Evolutionary conservation across 64 coral and sea anemone species (phyloP).

Genomic region (Catalaphyllia jardinei): DNA sequence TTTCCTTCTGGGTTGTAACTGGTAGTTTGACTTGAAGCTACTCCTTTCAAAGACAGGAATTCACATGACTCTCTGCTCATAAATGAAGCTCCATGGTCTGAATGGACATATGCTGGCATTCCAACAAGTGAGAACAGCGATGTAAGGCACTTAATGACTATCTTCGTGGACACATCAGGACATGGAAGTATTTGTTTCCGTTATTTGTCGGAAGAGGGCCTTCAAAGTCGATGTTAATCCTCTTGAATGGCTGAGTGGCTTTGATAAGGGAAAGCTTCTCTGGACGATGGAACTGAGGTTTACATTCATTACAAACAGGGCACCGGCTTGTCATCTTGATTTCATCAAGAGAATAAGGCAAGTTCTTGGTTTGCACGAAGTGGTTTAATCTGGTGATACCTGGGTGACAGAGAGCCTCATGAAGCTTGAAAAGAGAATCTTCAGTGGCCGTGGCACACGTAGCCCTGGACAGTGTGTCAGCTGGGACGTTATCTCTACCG

Average conservation of each 20-base stretch:
- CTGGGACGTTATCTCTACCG: constrained; percentile 42
- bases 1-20: constrained; percentile 71
- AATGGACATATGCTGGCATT: constrained; percentile 72
- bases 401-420: constrained; percentile 44
- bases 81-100: constrained; percentile 51
- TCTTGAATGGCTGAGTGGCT: constrained; percentile 65
- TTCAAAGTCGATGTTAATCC: constrained; percentile 80
- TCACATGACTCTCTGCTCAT: constrained; percentile 48
- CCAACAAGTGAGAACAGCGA: constrained; percentile 60
- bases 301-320: constrained; percentile 64
- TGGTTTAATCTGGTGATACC: constrained; percentile 49
- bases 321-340: constrained; percentile 37
- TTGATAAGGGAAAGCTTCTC: constrained; percentile 70
- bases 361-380: constrained; percentile 49
- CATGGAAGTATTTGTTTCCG: constrained; percentile 24
- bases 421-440: constrained; percentile 18
- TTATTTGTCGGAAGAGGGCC: constrained; percentile 53
- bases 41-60: constrained; percentile 45
- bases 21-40: constrained; percentile 52
- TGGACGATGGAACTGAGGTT: constrained; percentile 58
- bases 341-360: constrained; percentile 53
- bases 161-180: constrained; percentile 57
- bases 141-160: constrained; percentile 57
- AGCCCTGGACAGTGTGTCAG: constrained; percentile 49
- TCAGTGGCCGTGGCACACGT: constrained; percentile 19